These are phyloP conservation scores for Xiphorhynchus elegans DNA, from an alignment of 2,113 vertebrate species.

Conservation along the genomic window DNA sequence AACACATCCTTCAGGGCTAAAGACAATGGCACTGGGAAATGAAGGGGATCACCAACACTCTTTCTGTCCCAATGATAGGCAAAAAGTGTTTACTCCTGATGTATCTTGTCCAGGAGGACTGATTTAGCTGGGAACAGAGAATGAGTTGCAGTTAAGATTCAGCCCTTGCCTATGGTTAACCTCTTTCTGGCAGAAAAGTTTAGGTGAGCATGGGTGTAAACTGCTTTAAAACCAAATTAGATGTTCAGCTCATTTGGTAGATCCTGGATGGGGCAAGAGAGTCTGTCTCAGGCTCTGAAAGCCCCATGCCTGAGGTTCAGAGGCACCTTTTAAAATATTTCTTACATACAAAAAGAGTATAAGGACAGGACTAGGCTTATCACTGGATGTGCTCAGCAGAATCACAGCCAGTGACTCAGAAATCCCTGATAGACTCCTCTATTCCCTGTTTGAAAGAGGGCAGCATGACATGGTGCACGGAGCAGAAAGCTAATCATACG, in stretches of 20 bases:
- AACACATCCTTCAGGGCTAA: not conserved
- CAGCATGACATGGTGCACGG: not conserved
- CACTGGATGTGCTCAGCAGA: fast-evolving
- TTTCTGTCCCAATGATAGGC: fast-evolving
- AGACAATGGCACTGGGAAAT: not conserved
- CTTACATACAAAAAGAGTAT: not conserved
- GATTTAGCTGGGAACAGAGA: not conserved
- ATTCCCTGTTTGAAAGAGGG: not conserved
- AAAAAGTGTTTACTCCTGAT: not conserved
- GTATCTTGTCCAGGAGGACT: not conserved
- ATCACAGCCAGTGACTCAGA: not conserved
- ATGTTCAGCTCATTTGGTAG: not conserved
- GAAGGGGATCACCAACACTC: not conserved
- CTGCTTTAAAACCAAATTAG: not conserved
- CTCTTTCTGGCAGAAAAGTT: not conserved
- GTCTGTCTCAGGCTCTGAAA: not conserved
- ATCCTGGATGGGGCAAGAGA: not conserved
- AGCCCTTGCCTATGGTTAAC: not conserved
- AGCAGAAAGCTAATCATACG: not conserved
- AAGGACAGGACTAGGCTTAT: not conserved
- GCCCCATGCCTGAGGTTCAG: not conserved
- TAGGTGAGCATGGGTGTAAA: not conserved
- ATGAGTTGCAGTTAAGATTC: not conserved
- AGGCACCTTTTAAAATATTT: not conserved
- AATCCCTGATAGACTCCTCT: not conserved